Evolutionary conservation across 2,113 vertebrate species (phyloP).

Genomic region (Cryptomyrus ogoouensis): DNA sequence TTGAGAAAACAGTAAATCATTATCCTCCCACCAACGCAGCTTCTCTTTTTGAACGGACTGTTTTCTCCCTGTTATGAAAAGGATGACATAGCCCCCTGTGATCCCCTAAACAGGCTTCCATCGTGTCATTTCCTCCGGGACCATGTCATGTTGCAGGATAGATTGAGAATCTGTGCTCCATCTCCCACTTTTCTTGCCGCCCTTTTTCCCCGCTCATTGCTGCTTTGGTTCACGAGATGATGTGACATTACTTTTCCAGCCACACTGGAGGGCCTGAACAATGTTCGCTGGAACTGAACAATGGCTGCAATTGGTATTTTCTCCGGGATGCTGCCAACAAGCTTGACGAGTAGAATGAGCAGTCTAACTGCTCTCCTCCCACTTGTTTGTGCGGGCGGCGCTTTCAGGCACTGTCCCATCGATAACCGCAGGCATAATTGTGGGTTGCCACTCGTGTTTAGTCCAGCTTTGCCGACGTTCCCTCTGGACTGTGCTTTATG

Average conservation of each 20-base stretch:
- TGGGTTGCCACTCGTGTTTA: conserved; percentile 10
- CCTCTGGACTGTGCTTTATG: conserved; percentile 7
- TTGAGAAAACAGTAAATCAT: neutral
- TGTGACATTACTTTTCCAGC: neutral
- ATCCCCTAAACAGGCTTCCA: neutral
- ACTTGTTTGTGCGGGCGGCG: conserved; percentile 7
- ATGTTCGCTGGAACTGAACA: neutral
- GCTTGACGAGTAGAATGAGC: conserved; percentile 11
- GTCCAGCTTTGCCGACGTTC: conserved; percentile 9
- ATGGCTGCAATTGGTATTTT: conserved; percentile 2
- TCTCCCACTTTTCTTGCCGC: neutral
- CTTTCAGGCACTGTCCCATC: conserved; percentile 10
- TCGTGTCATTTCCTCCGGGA: neutral
- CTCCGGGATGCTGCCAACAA: neutral
- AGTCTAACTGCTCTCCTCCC: conserved; percentile 9
- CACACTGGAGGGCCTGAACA: neutral
- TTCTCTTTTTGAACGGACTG: neutral
- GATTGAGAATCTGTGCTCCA: neutral
- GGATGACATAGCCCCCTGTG: neutral
- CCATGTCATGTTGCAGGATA: neutral
- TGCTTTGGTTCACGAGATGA: neutral
- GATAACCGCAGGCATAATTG: conserved; percentile 6
- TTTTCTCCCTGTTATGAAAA: neutral
- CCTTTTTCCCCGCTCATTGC: neutral
- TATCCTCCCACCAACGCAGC: neutral